Evolutionary conservation across 1,140 invertebrate species (phyloP), one percentile per base, ranked within the genome.

Genomic region (Glossosoma conforme): DNA sequence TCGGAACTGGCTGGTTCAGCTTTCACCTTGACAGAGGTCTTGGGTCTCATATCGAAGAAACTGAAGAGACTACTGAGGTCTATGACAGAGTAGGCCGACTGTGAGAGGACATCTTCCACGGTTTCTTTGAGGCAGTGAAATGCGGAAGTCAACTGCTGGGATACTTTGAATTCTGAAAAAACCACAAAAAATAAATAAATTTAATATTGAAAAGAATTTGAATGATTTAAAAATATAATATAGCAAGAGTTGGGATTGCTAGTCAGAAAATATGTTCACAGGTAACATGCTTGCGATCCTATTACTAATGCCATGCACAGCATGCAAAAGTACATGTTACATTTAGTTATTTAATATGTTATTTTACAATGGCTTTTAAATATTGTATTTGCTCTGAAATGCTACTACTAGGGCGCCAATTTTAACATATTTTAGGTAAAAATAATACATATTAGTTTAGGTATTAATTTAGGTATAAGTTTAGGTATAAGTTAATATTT

Each of bases 81-180:
- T 15, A 87, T 81, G 44, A 82, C 69, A 1, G 83, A 83, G 62
- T 85, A 87, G 0, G 77, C 79, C 45, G 79, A 86, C 20, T 74
- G 69, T n/a, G 70, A 72, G 13, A 86, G 63, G 57, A 77, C 76
- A 35, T 77, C 77, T 54, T 83, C 79, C 1, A 81, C 70, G 35
- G 77, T 72, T 55, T 79, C 75, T 52, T 81, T 83, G 2, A 87
- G 60, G 1, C 65, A 65, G 57, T 77, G 72, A 48, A 84, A 84
- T 2, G 74, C 76, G 9, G 68, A 55, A 37, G 66, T 56, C 13
- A 79, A 63, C 52, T 77, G 75, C 3, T 69, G 65, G 0, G 70
- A 51, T n/a, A 70, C 36, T 54, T 70, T 65, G 11, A 54, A 50
- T 63, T 76, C 70, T 64, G 66, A 36, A 73, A 73, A 48, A 59